These are phyloP conservation scores for Eumacrocentrus americanus DNA, from an alignment of 2,888 invertebrate genomes.

Conservation along the genomic window DNA sequence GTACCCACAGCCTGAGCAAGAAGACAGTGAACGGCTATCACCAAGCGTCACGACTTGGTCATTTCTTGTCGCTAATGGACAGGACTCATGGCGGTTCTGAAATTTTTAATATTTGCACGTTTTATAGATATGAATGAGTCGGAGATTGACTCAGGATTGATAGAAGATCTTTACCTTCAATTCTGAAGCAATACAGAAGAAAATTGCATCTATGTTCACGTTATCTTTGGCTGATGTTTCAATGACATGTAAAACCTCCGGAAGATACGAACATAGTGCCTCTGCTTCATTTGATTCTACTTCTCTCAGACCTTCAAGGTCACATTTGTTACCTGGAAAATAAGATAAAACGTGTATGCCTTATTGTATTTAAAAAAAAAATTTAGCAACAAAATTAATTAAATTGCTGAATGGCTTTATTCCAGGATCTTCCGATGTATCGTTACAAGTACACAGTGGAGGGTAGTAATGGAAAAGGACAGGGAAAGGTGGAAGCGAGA, in stretches of 20 bases:
- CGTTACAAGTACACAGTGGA: conserved; percentile 46
- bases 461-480: conserved; percentile 38
- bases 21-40: conserved; percentile 49
- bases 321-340: conserved; percentile 79
- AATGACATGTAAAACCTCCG: conserved; percentile 84
- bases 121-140: too few species aligned
- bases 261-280: conserved; percentile 83
- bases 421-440: conserved; percentile 44
- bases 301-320: conserved; percentile 79
- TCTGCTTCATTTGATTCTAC: conserved; percentile 87
- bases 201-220: conserved; percentile 88
- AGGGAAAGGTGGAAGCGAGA: conserved; percentile 45
- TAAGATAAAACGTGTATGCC: too few species aligned
- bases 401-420: background rate
- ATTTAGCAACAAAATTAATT: background rate
- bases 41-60: conserved; percentile 51
- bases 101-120: too few species aligned
- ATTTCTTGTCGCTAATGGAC: conserved; percentile 47
- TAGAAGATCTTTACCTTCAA: conserved; percentile 70
- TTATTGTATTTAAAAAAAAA: background rate
- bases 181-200: conserved; percentile 84
- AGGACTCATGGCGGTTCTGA: conserved; percentile 75
- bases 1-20: conserved; percentile 51
- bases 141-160: too few species aligned
- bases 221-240: conserved; percentile 93